A percentile compares a stretch with the other conserved stretches of the same genome.
Evolutionary conservation across 1,140 invertebrate species (phyloP).

Genomic region (Saccostrea glomerata): DNA sequence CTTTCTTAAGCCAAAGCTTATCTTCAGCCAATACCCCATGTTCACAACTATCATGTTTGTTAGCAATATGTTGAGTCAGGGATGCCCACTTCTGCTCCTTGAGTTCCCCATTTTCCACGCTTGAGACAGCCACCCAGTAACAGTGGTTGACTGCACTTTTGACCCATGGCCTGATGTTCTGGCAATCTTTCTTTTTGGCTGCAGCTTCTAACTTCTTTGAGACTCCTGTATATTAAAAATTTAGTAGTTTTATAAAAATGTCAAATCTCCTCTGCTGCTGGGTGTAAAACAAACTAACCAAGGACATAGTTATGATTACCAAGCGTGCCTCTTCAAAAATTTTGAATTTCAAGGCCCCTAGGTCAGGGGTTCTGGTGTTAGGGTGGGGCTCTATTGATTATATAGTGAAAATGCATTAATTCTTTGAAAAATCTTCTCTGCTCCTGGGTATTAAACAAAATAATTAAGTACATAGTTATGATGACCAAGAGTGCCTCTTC

Average conservation of each 20-base stretch:
- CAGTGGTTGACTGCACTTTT: constrained; percentile 52
- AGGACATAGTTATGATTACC: too few species aligned
- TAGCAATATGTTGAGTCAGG: constrained; percentile 45
- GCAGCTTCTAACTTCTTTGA: constrained; percentile 48
- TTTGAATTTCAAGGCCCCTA: too few species aligned
- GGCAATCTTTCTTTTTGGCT: constrained; percentile 36
- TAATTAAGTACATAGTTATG: too few species aligned
- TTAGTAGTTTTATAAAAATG: not conserved
- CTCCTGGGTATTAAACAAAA: too few species aligned
- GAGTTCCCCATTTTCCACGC: constrained; percentile 44
- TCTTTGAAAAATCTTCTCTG: too few species aligned
- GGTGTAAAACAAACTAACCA: too few species aligned
- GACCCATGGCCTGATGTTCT: constrained; percentile 42
- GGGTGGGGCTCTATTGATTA: too few species aligned
- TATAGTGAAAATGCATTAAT: too few species aligned
- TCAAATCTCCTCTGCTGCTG: too few species aligned
- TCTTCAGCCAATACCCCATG: constrained; percentile 33
- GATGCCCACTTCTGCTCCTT: constrained; percentile 52
- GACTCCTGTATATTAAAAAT: constrained; percentile 40
- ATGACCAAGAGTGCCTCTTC: too few species aligned
- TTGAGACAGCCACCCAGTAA: constrained; percentile 54
- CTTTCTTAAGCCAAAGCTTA: constrained; percentile 49
- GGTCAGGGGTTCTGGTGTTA: too few species aligned
- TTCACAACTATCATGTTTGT: constrained; percentile 46
- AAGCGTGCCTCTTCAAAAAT: too few species aligned